Conservation (phyloP, 2,888 invertebrate species). For the Gymnosoma rotundatum region DNA sequence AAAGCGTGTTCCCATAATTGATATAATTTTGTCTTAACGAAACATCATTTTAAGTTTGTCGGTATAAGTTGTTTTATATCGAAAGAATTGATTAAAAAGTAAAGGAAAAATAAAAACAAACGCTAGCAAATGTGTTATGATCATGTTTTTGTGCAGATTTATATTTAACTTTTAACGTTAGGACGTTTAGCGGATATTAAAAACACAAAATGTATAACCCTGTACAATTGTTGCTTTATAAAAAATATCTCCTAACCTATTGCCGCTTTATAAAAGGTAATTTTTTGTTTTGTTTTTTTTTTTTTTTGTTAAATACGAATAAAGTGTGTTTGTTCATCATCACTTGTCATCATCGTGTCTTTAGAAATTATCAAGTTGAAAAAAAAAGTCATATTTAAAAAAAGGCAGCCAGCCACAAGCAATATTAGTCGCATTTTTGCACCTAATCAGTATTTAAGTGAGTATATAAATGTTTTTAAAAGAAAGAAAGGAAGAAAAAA, state of each 20-base stretch:
- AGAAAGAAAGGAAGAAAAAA: background rate
- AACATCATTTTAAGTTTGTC: no score
- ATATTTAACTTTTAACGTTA: no score
- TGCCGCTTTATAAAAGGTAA: constrained; percentile 2
- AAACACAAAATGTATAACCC: background rate
- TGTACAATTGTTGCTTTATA: constrained; percentile 26
- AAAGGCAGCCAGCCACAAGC: constrained; percentile 16
- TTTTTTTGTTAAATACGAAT: no score
- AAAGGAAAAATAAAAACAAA: no score
- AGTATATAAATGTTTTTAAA: constrained; percentile 41
- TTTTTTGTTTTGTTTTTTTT: no score
- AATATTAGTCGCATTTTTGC: constrained; percentile 48
- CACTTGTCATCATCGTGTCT: constrained; percentile 21
- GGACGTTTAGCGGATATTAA: no score
- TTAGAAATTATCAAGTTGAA: constrained; percentile 36
- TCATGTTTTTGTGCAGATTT: no score
- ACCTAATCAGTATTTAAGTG: constrained; percentile 67
- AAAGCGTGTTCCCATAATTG: no score
- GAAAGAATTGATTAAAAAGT: no score
- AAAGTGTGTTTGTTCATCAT: constrained; percentile 8
- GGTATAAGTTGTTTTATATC: no score
- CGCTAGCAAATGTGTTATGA: no score
- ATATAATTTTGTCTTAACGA: no score
- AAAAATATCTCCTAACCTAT: constrained; percentile 34
- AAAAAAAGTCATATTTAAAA: background rate